A percentile compares a stretch with the other conserved stretches of the same genome.
These are phyloP conservation scores for Polypedilum vanderplanki DNA, from an alignment of 1,140 invertebrate species.

Conservation along the genomic window DNA sequence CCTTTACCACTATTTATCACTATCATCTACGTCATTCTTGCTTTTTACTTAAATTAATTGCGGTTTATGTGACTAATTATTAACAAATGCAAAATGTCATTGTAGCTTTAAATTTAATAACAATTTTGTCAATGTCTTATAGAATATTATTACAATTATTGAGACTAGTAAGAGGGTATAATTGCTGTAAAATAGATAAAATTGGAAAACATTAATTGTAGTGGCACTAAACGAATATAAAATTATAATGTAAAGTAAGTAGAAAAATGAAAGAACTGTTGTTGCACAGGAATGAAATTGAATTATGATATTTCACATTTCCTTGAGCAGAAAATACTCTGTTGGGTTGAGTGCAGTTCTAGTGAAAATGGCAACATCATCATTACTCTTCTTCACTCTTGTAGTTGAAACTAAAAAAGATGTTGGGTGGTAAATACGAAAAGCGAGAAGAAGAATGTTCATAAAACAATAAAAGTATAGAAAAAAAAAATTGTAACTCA, in stretches of 20 bases:
- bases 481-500: neutral
- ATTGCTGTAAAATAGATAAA: neutral
- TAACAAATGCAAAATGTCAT: neutral
- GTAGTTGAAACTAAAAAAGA: neutral
- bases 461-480: conserved; percentile 9
- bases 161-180: neutral
- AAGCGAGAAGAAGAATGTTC: neutral
- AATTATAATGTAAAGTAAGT: neutral
- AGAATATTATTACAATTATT: neutral
- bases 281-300: neutral
- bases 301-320: conserved; percentile 28
- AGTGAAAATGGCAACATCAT: conserved; percentile 7
- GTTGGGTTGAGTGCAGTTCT: neutral
- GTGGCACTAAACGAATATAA: neutral
- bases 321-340: conserved; percentile 24
- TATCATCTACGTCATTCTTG: no score
- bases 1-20: no score
- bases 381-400: neutral
- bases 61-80: neutral
- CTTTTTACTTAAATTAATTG: neutral
- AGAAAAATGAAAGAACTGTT: neutral
- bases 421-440: no score
- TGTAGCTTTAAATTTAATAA: neutral
- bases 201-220: neutral
- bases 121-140: neutral